Evolutionary conservation across 1,140 invertebrate genomes (phyloP).

Genomic region (Caenorhabditis remanei): DNA sequence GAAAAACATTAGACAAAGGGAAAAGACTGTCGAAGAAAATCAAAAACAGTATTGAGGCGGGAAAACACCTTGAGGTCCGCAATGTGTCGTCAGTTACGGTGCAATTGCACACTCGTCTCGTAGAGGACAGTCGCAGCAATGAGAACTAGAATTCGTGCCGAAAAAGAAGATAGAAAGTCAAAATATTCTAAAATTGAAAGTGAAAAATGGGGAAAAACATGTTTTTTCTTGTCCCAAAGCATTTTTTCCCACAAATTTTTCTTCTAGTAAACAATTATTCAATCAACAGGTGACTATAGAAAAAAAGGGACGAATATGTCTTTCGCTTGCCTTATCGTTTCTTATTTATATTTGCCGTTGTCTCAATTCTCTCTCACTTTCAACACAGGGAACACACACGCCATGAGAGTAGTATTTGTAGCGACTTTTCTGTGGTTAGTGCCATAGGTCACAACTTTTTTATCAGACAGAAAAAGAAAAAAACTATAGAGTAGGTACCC

Average conservation of each 20-base stretch:
- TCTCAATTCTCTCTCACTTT: conserved; percentile 7
- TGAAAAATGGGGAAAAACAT: not conserved
- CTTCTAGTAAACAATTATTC: not conserved
- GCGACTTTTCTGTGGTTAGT: conserved; percentile 26
- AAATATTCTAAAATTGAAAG: not conserved
- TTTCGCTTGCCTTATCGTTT: conserved; percentile 18
- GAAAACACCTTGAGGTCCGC: not conserved
- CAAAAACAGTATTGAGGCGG: not conserved
- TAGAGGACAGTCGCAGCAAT: too few species aligned
- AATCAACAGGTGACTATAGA: not conserved
- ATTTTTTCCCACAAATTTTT: not conserved
- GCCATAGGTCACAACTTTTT: conserved; percentile 5
- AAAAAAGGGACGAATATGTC: not conserved
- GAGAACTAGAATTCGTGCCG: not conserved
- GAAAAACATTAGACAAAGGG: not conserved
- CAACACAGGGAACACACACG: conserved; percentile 17
- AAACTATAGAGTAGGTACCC: not conserved
- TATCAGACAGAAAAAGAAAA: not conserved
- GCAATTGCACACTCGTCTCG: not conserved
- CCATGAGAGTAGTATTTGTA: conserved; percentile 18
- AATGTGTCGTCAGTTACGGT: not conserved
- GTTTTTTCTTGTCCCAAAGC: not conserved
- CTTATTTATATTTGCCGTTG: conserved; percentile 20
- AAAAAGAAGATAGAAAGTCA: not conserved
- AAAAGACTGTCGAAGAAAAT: not conserved